Percentiles rank a stretch among this genome's conserved stretches.
Evolutionary conservation across 2,797 vertebrate species (phyloP).

Genomic region (Hyperoplus immaculatus): DNA sequence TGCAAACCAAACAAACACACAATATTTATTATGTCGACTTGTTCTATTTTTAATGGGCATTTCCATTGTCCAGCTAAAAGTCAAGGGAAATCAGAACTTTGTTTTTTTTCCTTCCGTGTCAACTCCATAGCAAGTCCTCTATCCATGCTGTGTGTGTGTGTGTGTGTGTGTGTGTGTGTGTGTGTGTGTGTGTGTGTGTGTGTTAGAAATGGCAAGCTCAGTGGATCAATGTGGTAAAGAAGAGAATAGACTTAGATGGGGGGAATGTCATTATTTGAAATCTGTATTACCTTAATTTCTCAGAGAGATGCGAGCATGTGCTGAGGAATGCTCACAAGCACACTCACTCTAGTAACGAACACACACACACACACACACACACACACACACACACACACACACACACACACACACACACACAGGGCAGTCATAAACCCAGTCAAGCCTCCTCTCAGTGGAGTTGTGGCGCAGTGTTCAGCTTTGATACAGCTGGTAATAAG

Average conservation of each 20-base stretch:
- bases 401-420: constrained; percentile 6
- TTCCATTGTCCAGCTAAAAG: constrained; percentile 51
- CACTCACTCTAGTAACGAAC: not conserved
- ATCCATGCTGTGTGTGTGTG: not conserved
- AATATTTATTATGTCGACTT: constrained; percentile 20
- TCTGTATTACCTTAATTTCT: not conserved
- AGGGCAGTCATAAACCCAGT: constrained; percentile 36
- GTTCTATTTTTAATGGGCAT: constrained; percentile 12
- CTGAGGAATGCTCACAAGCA: constrained; percentile 2
- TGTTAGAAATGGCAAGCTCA: not conserved
- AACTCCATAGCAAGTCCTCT: not conserved
- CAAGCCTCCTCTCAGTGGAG: constrained; percentile 32
- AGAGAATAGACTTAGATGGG: not conserved
- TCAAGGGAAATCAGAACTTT: constrained; percentile 35
- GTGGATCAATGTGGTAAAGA: not conserved
- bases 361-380: constrained; percentile 7
- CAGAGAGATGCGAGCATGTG: not conserved
- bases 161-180: too few species aligned
- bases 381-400: not conserved
- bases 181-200: not conserved
- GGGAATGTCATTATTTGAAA: not conserved
- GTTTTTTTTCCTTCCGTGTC: constrained; percentile 6
- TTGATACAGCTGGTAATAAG: constrained; percentile 64
- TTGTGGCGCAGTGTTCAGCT: constrained; percentile 47
- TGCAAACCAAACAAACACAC: not conserved